Conservation (phyloP, 2,113 vertebrate species). For the Forbesichthys papilliferus region DNA sequence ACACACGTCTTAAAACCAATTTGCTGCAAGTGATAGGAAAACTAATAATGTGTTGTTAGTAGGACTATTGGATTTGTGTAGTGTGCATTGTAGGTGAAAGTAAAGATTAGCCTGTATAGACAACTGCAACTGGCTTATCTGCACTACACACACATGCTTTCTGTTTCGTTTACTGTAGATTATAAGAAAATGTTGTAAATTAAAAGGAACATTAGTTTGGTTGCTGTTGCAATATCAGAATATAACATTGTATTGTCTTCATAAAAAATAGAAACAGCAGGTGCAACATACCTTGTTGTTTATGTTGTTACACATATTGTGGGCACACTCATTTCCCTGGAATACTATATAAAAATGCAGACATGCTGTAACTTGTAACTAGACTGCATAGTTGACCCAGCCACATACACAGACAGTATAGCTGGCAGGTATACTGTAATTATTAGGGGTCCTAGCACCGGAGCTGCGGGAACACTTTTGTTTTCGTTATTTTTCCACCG, state of each 20-base stretch:
- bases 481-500: too few relatives aligned
- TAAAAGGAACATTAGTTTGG: too few relatives aligned
- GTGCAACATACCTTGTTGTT: constrained; percentile 23
- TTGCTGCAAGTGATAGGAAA: constrained; percentile 2
- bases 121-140: constrained; percentile 40
- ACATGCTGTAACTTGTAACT: constrained; percentile 48
- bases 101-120: not conserved
- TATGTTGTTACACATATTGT: constrained; percentile 15
- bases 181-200: not conserved
- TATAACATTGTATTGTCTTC: not conserved
- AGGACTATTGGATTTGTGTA: not conserved
- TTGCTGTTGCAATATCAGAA: not conserved
- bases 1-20: not conserved
- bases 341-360: not conserved
- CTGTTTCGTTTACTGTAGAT: constrained; percentile 10
- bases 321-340: not conserved
- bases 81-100: not conserved
- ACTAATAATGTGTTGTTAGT: not conserved
- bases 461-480: too few relatives aligned
- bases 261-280: not conserved
- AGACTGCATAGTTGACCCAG: constrained; percentile 11
- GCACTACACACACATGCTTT: constrained; percentile 16
- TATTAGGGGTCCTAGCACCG: too few relatives aligned
- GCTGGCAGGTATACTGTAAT: too few relatives aligned
- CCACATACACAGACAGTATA: too few relatives aligned